Evolutionary conservation across 2,113 vertebrate genomes (phyloP).

Genomic region (Bujurquina vittata): DNA sequence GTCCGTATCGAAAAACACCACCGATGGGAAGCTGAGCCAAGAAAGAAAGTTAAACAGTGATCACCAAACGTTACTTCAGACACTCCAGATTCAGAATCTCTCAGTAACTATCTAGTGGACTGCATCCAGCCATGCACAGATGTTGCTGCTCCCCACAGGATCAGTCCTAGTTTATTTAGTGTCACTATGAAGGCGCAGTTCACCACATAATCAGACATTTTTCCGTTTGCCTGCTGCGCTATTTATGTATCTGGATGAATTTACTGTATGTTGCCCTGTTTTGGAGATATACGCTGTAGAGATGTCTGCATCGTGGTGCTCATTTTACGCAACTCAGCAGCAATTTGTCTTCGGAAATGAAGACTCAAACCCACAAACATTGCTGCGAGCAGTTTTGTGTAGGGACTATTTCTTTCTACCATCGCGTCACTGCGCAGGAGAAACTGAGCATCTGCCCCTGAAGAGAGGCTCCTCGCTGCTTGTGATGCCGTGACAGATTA

Average conservation of each 20-base stretch:
- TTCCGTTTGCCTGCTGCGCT: no score
- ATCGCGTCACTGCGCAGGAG: not conserved
- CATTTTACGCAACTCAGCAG: not conserved
- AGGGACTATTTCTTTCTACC: not conserved
- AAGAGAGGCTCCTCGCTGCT: no score
- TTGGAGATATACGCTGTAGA: no score
- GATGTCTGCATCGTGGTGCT: not conserved
- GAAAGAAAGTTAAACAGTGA: not conserved
- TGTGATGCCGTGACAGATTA: not conserved
- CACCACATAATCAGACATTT: not conserved
- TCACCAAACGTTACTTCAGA: not conserved
- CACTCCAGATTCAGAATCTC: not conserved
- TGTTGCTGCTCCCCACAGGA: not conserved
- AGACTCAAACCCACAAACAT: not conserved
- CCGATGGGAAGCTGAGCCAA: constrained; percentile 75
- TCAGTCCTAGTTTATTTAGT: not conserved
- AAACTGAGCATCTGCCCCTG: not conserved
- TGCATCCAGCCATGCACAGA: not conserved
- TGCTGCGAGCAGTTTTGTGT: not conserved
- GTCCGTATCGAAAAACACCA: constrained; percentile 81
- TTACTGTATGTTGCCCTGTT: no score
- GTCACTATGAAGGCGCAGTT: not conserved
- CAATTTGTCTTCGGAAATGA: not conserved
- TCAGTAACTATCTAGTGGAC: not conserved
- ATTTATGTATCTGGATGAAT: no score